Conservation (phyloP, 2,113 vertebrate genomes). For the Micromys minutus region DNA sequence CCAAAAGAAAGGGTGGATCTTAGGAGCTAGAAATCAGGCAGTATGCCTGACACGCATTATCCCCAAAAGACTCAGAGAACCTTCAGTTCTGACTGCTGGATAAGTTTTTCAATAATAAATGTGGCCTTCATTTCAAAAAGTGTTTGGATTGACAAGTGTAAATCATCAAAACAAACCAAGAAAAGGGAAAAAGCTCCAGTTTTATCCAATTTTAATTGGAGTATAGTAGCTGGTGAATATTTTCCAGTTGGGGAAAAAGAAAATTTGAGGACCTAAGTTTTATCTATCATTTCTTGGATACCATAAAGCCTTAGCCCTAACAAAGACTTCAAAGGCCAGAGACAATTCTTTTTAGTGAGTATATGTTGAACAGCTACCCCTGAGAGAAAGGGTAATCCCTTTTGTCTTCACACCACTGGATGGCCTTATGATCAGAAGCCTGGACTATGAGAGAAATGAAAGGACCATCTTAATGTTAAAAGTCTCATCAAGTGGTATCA, state of each 20-base stretch:
- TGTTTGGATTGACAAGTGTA: neutral
- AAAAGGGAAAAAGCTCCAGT: neutral
- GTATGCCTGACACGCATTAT: neutral
- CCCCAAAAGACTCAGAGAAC: no score
- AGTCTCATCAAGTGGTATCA: neutral
- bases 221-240: neutral
- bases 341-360: neutral
- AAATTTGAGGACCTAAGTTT: neutral
- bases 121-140: neutral
- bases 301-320: neutral
- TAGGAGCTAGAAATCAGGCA: neutral
- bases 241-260: neutral
- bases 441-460: neutral
- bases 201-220: neutral
- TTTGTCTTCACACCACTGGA: slow-evolving; percentile 31
- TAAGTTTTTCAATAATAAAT: neutral
- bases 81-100: neutral
- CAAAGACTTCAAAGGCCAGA: neutral
- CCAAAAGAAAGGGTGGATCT: neutral
- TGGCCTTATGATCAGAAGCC: neutral
- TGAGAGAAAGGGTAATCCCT: neutral
- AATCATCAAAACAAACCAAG: neutral
- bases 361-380: neutral
- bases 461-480: neutral
- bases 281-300: neutral